A percentile compares a stretch with the other conserved stretches of the same genome.
These are phyloP conservation scores for Nasonia giraulti DNA, from an alignment of 1,140 invertebrate genomes.

Conservation along the genomic window DNA sequence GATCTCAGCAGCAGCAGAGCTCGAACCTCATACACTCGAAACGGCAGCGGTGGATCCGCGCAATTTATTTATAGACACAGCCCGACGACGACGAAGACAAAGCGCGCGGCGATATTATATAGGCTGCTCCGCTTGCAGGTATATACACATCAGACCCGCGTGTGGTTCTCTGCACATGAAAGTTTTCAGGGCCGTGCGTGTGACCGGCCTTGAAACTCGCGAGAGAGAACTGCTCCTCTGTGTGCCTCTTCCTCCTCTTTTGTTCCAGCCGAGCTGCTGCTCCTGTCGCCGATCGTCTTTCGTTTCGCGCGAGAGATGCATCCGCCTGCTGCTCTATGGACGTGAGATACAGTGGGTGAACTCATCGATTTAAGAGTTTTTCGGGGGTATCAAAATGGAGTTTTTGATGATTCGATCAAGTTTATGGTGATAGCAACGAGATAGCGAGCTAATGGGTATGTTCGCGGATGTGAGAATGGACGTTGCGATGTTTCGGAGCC, in stretches of 20 bases:
- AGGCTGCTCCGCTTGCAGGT: neutral
- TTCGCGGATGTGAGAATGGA: neutral
- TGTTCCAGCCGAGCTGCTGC: slow-evolving; percentile 24
- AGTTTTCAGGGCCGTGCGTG: slow-evolving; percentile 49
- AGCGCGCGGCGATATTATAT: neutral
- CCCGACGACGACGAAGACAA: slow-evolving; percentile 10
- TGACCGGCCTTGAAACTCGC: slow-evolving; percentile 43
- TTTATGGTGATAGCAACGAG: neutral
- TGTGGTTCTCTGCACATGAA: slow-evolving; percentile 5
- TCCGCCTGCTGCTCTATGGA: neutral
- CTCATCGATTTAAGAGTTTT: neutral
- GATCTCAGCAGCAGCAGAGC: neutral
- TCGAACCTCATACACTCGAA: neutral
- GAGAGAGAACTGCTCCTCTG: neutral
- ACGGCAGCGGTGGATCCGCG: neutral
- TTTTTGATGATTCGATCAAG: neutral
- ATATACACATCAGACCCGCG: neutral
- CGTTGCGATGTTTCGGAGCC: too few species aligned
- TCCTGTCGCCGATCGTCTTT: slow-evolving; percentile 32
- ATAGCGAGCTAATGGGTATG: neutral
- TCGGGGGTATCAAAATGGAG: too few species aligned
- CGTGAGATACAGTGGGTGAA: neutral
- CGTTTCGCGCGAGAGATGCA: slow-evolving; percentile 3
- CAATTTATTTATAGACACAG: slow-evolving; percentile 45
- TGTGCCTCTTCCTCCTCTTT: slow-evolving; percentile 17